Base-by-base conservation (phyloP, 2,888 invertebrate genomes). In the Pteria penguin region DNA sequence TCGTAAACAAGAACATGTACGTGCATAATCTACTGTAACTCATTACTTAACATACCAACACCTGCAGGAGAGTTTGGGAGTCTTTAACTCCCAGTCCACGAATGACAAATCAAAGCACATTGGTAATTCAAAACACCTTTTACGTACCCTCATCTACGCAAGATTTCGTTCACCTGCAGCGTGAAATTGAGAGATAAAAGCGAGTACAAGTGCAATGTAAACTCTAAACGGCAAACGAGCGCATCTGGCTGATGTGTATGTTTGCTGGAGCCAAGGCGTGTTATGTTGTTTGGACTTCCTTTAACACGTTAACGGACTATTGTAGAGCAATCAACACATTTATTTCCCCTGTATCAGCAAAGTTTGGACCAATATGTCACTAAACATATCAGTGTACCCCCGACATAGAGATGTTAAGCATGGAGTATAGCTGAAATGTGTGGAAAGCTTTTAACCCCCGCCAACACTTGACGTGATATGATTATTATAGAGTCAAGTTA, bases 391-490 rank as follows among this genome's bases (percentile, higher is more conserved):
- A 52, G 76, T 60, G 65, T 70, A 55, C 72, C 36, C 54, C 26
- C 69, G 32, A 55, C 60, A 31, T 72, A 65, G 33, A 73, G 54
- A 58, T 52, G 63, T 72, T 63, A 77, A 77, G 76, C 69, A 69
- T 69, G 60, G 57, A 62, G 73, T 77, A 69, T 73, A 67, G 45
- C 22, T 60, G 68, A 68, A 73, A 62, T 70, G 72, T 72, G 76
- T 77, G 69, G 76, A 77, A 77, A 77, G 76, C 76, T 77, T 77
- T 77, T 77, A 77, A 77, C 76, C 72, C 68, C 26, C 26, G 31
- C 29, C 32, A 31, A 55, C 52, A 29, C 24, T 32, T 31, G 57
- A 57, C 27, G 55, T 32, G 31, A 55, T 11, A 57, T 32, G 24
- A 33, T 31, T 55, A 68, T 32, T 22, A 33, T 24, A 57, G 57